phyloP scores from a whole-genome alignment of 2,113 vertebrate genomes.

The Oryzias woworae region DNA sequence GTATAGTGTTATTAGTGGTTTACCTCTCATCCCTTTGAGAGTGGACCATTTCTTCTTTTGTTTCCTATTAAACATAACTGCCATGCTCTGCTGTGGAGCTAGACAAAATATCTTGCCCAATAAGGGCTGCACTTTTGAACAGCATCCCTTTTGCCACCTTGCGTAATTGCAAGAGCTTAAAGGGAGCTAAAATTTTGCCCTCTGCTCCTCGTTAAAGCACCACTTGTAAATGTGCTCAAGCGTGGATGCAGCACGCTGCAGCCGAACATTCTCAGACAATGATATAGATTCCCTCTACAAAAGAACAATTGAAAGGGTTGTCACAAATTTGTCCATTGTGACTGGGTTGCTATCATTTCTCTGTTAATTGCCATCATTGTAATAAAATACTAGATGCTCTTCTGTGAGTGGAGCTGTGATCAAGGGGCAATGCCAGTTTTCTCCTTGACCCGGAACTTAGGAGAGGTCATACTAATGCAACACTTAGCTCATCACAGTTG shows the following conservation, averaged over 20 bases:
- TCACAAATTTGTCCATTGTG: conserved; percentile 76
- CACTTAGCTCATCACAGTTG: conserved; percentile 45
- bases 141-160: conserved; percentile 58
- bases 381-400: conserved; percentile 68
- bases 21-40: conserved; percentile 52
- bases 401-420: conserved; percentile 56
- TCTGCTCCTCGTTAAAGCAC: conserved; percentile 68
- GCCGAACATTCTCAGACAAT: conserved; percentile 66
- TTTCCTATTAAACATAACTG: conserved; percentile 43
- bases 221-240: conserved; percentile 71
- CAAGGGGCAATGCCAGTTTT: conserved; percentile 52
- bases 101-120: conserved; percentile 5
- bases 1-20: conserved; percentile 29
- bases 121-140: conserved; percentile 49
- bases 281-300: conserved; percentile 71
- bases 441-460: conserved; percentile 62
- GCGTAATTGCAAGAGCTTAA: conserved; percentile 69
- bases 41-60: conserved; percentile 44
- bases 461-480: conserved; percentile 52
- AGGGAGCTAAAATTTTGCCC: conserved; percentile 66
- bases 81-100: conserved; percentile 24
- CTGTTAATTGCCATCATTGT: conserved; percentile 72
- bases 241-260: conserved; percentile 64
- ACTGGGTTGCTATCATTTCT: conserved; percentile 66
- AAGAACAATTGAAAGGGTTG: conserved; percentile 75